These are phyloP conservation scores for Oscheius myriophilus DNA, from an alignment of 2,888 invertebrate species.

Conservation along the genomic window DNA sequence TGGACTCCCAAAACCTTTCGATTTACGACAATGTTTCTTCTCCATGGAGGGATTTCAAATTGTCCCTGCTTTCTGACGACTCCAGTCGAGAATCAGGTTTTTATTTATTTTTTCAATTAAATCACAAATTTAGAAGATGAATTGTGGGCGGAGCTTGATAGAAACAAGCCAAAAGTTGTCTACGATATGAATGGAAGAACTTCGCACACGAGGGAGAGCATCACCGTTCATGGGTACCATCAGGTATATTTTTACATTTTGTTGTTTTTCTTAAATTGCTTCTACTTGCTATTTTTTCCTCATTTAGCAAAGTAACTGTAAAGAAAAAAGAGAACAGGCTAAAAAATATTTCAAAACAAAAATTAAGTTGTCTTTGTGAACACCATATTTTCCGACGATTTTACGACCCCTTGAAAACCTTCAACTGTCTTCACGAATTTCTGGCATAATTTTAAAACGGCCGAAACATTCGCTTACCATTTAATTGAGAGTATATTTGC, in stretches of 20 bases:
- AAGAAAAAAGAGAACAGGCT: neutral
- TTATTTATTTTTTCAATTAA: no score
- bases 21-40: slow-evolving; percentile 31
- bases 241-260: slow-evolving; percentile 1
- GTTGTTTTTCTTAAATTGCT: no score
- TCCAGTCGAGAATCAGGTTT: slow-evolving; percentile 29
- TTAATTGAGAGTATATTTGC: no score
- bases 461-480: no score
- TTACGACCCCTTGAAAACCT: no score
- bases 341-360: neutral
- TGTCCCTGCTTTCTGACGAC: slow-evolving; percentile 19
- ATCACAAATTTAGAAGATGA: slow-evolving; percentile 20
- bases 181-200: slow-evolving; percentile 21
- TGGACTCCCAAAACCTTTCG: slow-evolving; percentile 21
- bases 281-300: no score
- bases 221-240: slow-evolving; percentile 12
- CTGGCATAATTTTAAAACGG: no score
- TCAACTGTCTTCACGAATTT: no score
- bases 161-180: slow-evolving; percentile 20
- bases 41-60: slow-evolving; percentile 27
- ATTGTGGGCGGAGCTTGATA: slow-evolving; percentile 12
- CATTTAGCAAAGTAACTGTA: no score
- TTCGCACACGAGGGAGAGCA: slow-evolving; percentile 6
- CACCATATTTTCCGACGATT: no score
- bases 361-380: no score